Base-by-base conservation (phyloP, 2,113 vertebrate genomes). In the Scolopax mira region DNA sequence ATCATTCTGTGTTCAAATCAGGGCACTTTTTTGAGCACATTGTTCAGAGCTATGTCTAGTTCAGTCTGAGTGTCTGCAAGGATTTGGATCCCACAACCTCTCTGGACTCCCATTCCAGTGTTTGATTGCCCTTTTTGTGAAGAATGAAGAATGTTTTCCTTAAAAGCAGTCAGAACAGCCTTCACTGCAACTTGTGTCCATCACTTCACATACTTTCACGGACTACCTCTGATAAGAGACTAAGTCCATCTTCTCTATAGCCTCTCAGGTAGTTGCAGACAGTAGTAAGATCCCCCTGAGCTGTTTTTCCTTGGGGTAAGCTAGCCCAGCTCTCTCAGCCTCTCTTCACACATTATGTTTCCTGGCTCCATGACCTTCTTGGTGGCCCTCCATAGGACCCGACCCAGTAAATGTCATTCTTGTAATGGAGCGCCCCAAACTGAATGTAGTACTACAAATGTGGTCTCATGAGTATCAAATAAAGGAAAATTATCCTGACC, bases 341-440 rank as follows among this genome's bases (percentile, higher is more conserved):
- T 44, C 18, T 46, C 9, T 8, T 69, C 13, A 27, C 10, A 41
- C 10, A 28, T 42, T 6, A 3, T 33, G 3, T 24, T 4, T n/a
- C 88, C 21, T 85, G 52, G 2, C 14, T 58, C 33, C 48, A 23
- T 23, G 9, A 60, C 6, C 18, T n/a, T 51, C 30, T 21, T 66
- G 4, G 16, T 42, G 13, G 12, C 11, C 5, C 0, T 48, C 25
- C 8, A 12, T 42, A 25, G 35, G 14, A 70, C 21, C 3, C 1
- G 1, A 31, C 46, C 21, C 39, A 80, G 33, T 31, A 44, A 39
- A 8, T 61, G 35, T 37, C 46, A 61, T 61, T 87, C 35, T 46
- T 80, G 13, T 25, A 75, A 65, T 7, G 3, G 35, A 78, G 22
- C 74, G 5, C 14, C 39, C 57, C 30, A 86, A 67, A n/a, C 19